Conservation (phyloP, 1,140 invertebrate genomes). For the Carcinoscorpius rotundicauda region DNA sequence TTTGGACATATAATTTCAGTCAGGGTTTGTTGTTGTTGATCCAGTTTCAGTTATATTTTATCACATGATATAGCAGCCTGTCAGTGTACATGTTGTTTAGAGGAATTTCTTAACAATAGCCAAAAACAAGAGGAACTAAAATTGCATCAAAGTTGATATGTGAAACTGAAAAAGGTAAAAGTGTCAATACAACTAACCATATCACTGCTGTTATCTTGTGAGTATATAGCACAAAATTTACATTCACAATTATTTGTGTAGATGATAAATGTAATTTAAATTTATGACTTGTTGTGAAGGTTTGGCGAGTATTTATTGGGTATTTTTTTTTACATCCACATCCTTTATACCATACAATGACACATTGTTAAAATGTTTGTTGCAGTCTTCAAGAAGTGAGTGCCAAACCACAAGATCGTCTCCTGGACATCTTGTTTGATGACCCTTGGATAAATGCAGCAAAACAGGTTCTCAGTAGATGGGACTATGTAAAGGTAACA, state of each 20-base stretch:
- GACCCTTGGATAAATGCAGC: slow-evolving; percentile 70
- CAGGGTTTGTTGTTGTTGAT: too few species aligned
- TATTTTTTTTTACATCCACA: slow-evolving; percentile 5
- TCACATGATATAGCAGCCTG: too few species aligned
- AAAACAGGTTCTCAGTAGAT: slow-evolving; percentile 47
- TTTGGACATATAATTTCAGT: too few species aligned
- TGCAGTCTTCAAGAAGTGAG: slow-evolving; percentile 78
- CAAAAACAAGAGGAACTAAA: too few species aligned
- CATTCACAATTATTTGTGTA: neutral
- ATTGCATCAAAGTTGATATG: too few species aligned
- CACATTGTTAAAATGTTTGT: slow-evolving; percentile 3
- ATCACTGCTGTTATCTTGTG: slow-evolving; percentile 3
- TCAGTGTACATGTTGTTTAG: too few species aligned
- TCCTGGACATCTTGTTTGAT: slow-evolving; percentile 63
- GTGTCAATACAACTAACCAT: neutral
- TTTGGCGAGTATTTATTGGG: neutral
- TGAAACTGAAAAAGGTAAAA: too few species aligned
- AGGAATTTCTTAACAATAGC: too few species aligned
- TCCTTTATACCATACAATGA: too few species aligned
- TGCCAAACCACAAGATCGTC: slow-evolving; percentile 67
- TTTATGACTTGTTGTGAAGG: slow-evolving; percentile 3
- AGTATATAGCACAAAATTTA: neutral
- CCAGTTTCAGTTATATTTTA: too few species aligned
- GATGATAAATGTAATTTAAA: slow-evolving; percentile 6
- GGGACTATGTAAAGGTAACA: slow-evolving; percentile 56